Evolutionary conservation across 2,113 vertebrate species (phyloP).

Genomic region (Bettongia penicillata): DNA sequence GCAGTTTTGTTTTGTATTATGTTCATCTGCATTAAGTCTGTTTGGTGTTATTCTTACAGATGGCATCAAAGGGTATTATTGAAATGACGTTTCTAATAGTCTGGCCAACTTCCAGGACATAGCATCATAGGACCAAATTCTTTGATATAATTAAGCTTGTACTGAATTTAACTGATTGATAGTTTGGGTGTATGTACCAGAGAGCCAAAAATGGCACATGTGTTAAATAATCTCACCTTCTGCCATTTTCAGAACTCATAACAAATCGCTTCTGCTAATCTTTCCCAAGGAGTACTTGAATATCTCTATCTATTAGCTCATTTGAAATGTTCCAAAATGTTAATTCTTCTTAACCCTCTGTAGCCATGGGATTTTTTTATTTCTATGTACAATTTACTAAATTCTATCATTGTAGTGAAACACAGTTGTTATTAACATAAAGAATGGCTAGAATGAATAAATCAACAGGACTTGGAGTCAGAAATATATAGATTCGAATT

Average conservation of each 20-base stretch:
- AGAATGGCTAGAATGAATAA: not conserved
- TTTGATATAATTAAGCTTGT: conserved; percentile 60
- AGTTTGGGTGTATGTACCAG: conserved; percentile 13
- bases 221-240: conserved; percentile 39
- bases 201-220: conserved; percentile 50
- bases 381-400: conserved; percentile 15
- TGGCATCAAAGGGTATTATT: conserved; percentile 58
- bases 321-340: not conserved
- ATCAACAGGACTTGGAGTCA: not conserved
- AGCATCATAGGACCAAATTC: conserved; percentile 52
- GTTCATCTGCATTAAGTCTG: conserved; percentile 58
- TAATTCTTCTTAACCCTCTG: not conserved
- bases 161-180: conserved; percentile 58
- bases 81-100: conserved; percentile 59
- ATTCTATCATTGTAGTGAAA: conserved; percentile 1
- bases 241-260: conserved; percentile 37
- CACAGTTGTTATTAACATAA: not conserved
- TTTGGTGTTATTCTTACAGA: conserved; percentile 65
- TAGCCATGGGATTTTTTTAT: not conserved
- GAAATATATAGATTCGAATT: not conserved
- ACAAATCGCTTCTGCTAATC: not conserved
- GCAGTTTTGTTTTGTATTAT: conserved; percentile 34
- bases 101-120: conserved; percentile 55
- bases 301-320: not conserved
- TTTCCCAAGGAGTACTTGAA: conserved; percentile 12